phyloP scores from a whole-genome alignment of 2,113 vertebrate species.

The Cynocephalus volans region DNA sequence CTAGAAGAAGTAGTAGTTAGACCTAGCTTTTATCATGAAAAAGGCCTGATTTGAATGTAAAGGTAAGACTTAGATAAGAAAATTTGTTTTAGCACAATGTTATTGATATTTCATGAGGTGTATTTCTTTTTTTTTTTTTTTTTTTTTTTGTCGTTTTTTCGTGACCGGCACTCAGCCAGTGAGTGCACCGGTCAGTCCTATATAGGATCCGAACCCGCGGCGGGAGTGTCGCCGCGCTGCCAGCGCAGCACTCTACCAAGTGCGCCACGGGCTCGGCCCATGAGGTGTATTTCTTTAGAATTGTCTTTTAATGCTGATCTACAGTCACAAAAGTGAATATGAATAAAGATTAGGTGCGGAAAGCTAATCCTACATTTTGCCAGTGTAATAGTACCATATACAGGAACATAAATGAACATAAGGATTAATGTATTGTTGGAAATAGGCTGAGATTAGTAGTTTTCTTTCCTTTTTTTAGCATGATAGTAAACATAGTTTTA shows the following conservation, averaged over 20 bases:
- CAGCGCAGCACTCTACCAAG: too few species aligned
- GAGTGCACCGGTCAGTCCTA: too few species aligned
- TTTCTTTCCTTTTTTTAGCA: not conserved
- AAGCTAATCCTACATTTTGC: not conserved
- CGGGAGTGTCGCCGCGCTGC: too few species aligned
- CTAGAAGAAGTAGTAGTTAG: not conserved
- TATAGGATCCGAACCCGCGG: too few species aligned
- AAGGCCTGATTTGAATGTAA: constrained; percentile 38
- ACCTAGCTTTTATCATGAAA: constrained; percentile 58
- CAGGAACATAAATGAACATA: not conserved
- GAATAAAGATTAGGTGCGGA: not conserved
- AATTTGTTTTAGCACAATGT: constrained; percentile 48
- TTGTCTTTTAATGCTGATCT: constrained; percentile 70
- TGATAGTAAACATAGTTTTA: constrained; percentile 55
- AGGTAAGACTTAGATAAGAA: not conserved
- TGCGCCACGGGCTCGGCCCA: too few species aligned
- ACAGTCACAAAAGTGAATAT: not conserved
- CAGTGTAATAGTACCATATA: not conserved
- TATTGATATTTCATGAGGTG: constrained; percentile 24
- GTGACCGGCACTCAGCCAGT: too few species aligned
- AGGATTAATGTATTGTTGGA: constrained; percentile 16
- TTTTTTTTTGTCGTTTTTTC: too few species aligned
- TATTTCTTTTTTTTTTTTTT: too few species aligned
- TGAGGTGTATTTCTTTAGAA: constrained; percentile 49
- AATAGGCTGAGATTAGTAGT: not conserved